phyloP scores from a whole-genome alignment of 2,113 vertebrate species.

The Pionites leucogaster region DNA sequence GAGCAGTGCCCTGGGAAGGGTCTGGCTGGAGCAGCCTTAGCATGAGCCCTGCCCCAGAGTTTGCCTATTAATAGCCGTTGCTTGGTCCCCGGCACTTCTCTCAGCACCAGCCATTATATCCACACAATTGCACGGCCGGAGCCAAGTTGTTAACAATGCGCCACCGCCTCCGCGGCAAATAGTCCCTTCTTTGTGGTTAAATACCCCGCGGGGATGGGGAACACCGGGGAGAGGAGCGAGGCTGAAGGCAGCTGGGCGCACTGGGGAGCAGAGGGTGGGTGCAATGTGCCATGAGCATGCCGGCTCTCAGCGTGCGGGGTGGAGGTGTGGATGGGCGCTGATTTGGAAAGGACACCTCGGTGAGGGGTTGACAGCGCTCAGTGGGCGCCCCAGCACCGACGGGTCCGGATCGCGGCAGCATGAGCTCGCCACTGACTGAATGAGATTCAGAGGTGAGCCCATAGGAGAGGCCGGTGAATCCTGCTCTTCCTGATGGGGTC shows the following conservation, averaged over 20 bases:
- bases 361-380: neutral
- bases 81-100: slow-evolving; percentile 30
- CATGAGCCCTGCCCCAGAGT: rapidly evolving
- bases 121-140: slow-evolving; percentile 42
- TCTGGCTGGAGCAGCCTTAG: neutral
- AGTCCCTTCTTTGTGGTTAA: neutral
- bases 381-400: rapidly evolving
- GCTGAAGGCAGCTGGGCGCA: neutral
- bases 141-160: slow-evolving; percentile 60
- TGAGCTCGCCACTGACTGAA: rapidly evolving
- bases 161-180: neutral
- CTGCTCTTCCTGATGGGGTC: neutral
- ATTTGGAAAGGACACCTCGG: neutral
- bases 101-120: slow-evolving; percentile 31
- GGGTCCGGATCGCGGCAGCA: rapidly evolving
- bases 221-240: neutral
- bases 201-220: neutral
- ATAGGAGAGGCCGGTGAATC: neutral
- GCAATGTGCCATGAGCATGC: rapidly evolving
- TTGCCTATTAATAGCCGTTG: slow-evolving; percentile 14
- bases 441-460: rapidly evolving
- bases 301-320: rapidly evolving
- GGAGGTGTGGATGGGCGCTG: rapidly evolving
- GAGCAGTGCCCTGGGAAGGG: neutral
- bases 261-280: neutral